Evolutionary conservation across 2,888 invertebrate genomes (phyloP).

Genomic region (Drosophila peninsularis): DNA sequence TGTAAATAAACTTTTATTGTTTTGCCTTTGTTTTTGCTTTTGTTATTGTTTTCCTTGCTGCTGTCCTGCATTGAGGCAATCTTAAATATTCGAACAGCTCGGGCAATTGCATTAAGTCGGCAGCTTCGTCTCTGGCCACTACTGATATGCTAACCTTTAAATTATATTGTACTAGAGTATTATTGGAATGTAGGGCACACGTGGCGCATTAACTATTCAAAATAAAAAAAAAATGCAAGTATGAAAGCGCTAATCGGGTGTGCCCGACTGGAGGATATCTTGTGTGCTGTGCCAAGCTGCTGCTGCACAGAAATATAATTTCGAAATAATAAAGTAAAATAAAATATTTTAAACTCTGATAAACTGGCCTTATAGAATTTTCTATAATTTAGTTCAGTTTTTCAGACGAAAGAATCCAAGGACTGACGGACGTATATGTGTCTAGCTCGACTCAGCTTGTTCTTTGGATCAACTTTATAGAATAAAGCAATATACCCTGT

Average conservation of each 20-base stretch:
- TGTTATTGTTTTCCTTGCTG: not conserved
- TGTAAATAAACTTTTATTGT: conserved; percentile 33
- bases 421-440: no score
- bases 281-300: not conserved
- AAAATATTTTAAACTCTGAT: no score
- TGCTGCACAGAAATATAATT: no score
- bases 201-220: conserved; percentile 23
- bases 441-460: not conserved
- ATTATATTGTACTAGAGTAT: conserved; percentile 6
- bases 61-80: conserved; percentile 35
- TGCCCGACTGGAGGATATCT: not conserved
- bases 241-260: not conserved
- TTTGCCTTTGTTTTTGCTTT: not conserved
- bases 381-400: no score
- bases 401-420: no score
- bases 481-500: not conserved
- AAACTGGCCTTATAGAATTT: no score
- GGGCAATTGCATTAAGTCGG: conserved; percentile 12
- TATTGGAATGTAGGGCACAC: conserved; percentile 25
- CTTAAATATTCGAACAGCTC: conserved; percentile 22
- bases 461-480: not conserved
- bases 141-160: conserved; percentile 49
- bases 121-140: conserved; percentile 9
- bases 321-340: no score
- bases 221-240: not conserved